Base-by-base conservation (phyloP, 1,140 invertebrate species). In the Caenorhabditis latens region DNA sequence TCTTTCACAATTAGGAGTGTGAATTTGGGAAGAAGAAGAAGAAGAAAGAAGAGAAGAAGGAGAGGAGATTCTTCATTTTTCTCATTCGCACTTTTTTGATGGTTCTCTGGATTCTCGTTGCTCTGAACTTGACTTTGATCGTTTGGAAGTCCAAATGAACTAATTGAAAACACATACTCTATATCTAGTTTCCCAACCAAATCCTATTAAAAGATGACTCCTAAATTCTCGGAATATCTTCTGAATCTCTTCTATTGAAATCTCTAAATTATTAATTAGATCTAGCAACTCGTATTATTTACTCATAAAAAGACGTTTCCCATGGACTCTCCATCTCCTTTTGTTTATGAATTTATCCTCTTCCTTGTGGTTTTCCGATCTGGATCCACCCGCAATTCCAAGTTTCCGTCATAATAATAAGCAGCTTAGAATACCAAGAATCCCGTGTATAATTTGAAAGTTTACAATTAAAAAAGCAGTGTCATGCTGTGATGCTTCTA, bases 331-430 rank as follows among this genome's bases (percentile, higher is more conserved):
- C 24, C 7, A 32, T 9, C 8, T 32, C 6, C 58, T 63, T 63
- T 63, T 63, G 21, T 67, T 67, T 67, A 4, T 16, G 4, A 24
- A 19, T 19, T 43, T 71, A n/a, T 46, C 65, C 65, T 43, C 40
- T 63, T 58, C 55, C 55, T 58, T 58, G 14, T n/a, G 55, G 13
- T 14, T n/a, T 63, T 63, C 61, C 61, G 61, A 71, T 71, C 65
- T 43, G 19, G 65, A 71, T 71, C 65, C 65, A 71, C 65, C 65
- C 65, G 65, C 65, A 71, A 71, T 71, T 43, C 42, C 21, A 14
- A 14, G 8, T n/a, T 71, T 71, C 42, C 42, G 40, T 19, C 61
- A 32, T 63, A 43, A 43, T 71, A 71, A 43, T 43, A 43, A 43
- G 19, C n/a, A 61, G 40, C 9, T 63, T 63, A 24, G 21, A 71